Evolutionary conservation across 2,888 invertebrate species (phyloP), one percentile per base, ranked within the genome.

Genomic region (Oscheius myriophilus): DNA sequence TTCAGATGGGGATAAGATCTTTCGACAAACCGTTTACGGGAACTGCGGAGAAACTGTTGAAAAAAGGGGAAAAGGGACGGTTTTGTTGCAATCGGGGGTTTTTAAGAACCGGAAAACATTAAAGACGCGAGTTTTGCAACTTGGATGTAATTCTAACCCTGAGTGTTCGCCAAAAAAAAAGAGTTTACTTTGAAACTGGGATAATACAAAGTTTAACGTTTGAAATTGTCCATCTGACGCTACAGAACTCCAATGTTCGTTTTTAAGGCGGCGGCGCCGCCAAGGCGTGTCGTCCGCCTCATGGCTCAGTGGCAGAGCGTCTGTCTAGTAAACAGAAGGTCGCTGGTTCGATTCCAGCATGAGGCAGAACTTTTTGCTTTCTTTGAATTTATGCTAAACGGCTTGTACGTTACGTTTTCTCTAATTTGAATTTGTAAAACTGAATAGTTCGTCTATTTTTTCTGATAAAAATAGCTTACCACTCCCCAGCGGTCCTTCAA

Each of bases 401-500:
- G n/a, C n/a, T n/a, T n/a, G n/a, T n/a, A n/a, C n/a, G n/a, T n/a
- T n/a, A n/a, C n/a, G n/a, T n/a, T n/a, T n/a, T n/a, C n/a, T n/a
- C n/a, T n/a, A n/a, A n/a, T n/a, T n/a, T n/a, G n/a, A n/a, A n/a
- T n/a, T n/a, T n/a, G n/a, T n/a, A n/a, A n/a, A n/a, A n/a, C n/a
- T n/a, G n/a, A n/a, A n/a, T n/a, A n/a, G n/a, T n/a, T n/a, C n/a
- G n/a, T n/a, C n/a, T n/a, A n/a, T n/a, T n/a, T n/a, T 33, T 33
- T 33, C 9, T 18, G n/a, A n/a, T 18, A 16, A 9, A 41, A 51
- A 49, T 18, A 14, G 73, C 79, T 78, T 62, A 83, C 83, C 43
- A 77, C 80, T 51, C 84, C 84, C 85, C 85, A 85, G 26, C 85
- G 79, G 57, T 86, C 85, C 45, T 72, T 74, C 26, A 85, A 72